A percentile compares a stretch with the other conserved stretches of the same genome.
Conservation (phyloP, 2,888 invertebrate species). For the Xanthia icteritia region DNA sequence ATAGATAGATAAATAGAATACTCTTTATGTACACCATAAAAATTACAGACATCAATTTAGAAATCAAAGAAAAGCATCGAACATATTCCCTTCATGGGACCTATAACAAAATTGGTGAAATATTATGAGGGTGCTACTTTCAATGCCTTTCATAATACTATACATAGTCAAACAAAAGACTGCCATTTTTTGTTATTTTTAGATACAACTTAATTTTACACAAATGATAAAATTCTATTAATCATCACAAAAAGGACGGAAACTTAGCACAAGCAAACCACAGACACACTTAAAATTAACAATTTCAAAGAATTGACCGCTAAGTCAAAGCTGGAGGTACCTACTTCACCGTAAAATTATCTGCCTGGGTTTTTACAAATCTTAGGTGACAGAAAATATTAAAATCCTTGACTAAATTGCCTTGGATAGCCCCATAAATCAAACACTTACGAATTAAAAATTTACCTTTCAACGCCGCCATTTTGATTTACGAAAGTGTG, state of each 20-base stretch:
- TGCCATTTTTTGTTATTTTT: neutral
- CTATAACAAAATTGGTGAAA: too few relatives aligned
- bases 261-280: slow-evolving; percentile 3
- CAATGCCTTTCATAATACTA: too few relatives aligned
- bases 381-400: neutral
- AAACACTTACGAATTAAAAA: neutral
- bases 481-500: neutral
- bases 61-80: too few relatives aligned
- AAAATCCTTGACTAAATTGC: neutral
- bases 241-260: neutral
- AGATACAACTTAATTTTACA: too few relatives aligned
- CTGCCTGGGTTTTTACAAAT: slow-evolving; percentile 34
- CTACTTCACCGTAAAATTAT: neutral
- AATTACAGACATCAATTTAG: too few relatives aligned
- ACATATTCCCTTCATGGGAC: too few relatives aligned
- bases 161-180: too few relatives aligned
- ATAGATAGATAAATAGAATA: too few relatives aligned
- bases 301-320: slow-evolving; percentile 38
- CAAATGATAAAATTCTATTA: too few relatives aligned
- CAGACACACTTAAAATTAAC: neutral
- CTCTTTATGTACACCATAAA: too few relatives aligned
- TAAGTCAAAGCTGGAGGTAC: slow-evolving; percentile 12
- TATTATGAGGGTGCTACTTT: too few relatives aligned
- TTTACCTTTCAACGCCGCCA: slow-evolving; percentile 3
- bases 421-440: slow-evolving; percentile 4